These are phyloP conservation scores for Anisognathus igniventris DNA, from an alignment of 2,797 vertebrate genomes.

Conservation along the genomic window DNA sequence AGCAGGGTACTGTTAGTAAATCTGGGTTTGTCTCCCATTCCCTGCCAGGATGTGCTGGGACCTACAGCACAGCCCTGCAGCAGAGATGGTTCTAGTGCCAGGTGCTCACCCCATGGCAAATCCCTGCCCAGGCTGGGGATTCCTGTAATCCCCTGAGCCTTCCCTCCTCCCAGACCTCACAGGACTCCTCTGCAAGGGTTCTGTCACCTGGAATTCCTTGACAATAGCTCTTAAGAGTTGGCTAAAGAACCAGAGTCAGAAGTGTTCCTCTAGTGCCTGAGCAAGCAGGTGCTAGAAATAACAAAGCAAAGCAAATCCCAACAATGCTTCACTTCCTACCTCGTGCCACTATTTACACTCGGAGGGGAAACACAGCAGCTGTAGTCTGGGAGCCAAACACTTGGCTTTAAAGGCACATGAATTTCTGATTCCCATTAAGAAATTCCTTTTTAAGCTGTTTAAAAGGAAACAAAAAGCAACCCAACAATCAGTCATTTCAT, in stretches of 20 bases:
- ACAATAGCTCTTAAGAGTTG: not conserved
- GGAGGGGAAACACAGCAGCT: not conserved
- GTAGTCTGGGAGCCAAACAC: not conserved
- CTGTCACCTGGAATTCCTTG: not conserved
- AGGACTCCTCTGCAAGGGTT: not conserved
- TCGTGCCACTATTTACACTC: not conserved
- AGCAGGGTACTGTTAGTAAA: not conserved
- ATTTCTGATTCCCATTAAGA: slow-evolving; percentile 22
- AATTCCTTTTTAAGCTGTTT: slow-evolving; percentile 20
- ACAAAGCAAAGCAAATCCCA: slow-evolving; percentile 29
- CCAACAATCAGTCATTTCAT: slow-evolving; percentile 9
- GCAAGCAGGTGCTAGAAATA: slow-evolving; percentile 7
- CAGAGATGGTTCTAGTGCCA: not conserved
- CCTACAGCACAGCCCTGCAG: accelerated
- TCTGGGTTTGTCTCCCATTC: not conserved
- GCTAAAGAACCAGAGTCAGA: not conserved
- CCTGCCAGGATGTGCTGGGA: not conserved
- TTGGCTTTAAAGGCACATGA: slow-evolving; percentile 32
- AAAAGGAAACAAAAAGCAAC: slow-evolving; percentile 29
- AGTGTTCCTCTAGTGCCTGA: not conserved
- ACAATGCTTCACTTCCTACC: slow-evolving; percentile 34
- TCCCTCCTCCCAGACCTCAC: not conserved
- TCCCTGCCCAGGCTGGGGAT: not conserved
- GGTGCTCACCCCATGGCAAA: not conserved
- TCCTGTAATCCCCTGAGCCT: accelerated